phyloP scores from a whole-genome alignment of 2,888 invertebrate genomes.

The Leptinotarsa haldemani region DNA sequence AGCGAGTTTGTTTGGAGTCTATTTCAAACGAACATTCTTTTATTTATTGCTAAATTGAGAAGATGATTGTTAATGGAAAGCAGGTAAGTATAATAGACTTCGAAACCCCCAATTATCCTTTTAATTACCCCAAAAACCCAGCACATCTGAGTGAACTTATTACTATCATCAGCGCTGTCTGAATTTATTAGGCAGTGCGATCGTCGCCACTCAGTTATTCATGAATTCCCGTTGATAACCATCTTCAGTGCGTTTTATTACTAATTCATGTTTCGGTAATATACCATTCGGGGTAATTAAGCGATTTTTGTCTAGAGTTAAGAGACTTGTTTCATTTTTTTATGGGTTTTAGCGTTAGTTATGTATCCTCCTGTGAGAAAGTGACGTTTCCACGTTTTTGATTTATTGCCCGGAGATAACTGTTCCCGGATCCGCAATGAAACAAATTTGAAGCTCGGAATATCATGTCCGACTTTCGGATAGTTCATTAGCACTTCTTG shows the following conservation, averaged over 20 bases:
- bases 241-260: slow-evolving; percentile 26
- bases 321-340: slow-evolving; percentile 19
- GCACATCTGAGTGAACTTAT: slow-evolving; percentile 20
- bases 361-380: slow-evolving; percentile 19
- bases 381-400: slow-evolving; percentile 18
- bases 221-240: slow-evolving; percentile 29
- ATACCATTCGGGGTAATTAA: slow-evolving; percentile 21
- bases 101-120: slow-evolving; percentile 8
- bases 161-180: slow-evolving; percentile 21
- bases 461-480: neutral
- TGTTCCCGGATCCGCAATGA: neutral
- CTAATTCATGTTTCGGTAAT: slow-evolving; percentile 18
- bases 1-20: too few relatives aligned
- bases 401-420: neutral
- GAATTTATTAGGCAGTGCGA: slow-evolving; percentile 27
- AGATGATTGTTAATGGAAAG: neutral
- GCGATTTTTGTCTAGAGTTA: slow-evolving; percentile 2
- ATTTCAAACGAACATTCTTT: neutral
- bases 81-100: slow-evolving; percentile 4
- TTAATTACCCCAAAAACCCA: slow-evolving; percentile 17
- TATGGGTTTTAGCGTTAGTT: slow-evolving; percentile 13
- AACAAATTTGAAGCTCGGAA: neutral
- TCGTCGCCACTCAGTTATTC: slow-evolving; percentile 26
- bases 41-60: neutral
- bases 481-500: neutral